Evolutionary conservation across 2,888 invertebrate species (phyloP), one percentile per base, ranked within the genome.

Genomic region (Torymus tubicola): DNA sequence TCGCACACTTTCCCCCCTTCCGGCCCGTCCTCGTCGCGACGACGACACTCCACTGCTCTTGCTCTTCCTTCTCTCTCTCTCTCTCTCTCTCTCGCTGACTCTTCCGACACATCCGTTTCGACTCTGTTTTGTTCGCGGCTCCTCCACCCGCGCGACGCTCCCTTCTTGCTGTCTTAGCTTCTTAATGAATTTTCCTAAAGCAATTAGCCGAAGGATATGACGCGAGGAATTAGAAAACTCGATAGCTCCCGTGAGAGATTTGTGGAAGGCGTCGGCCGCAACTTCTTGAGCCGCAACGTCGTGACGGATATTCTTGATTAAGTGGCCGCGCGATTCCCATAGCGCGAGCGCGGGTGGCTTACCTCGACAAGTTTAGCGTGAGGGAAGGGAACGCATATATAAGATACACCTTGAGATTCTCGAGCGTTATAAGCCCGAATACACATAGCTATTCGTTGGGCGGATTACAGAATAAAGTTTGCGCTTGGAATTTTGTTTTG

Each of bases 101-200:
- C 31, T 57, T 16, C n/a, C 64, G 55, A 31, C 13, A 16, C 5
- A 67, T 18, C 55, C 69, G 18, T 58, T 61, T 13, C 71, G 42
- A 8, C 71, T 64, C 58, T 74, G 21, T 74, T 50, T 4, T n/a
- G 4, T 13, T 60, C 24, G 50, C 64, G 50, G 12, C 50, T 16
- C 14, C 50, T 16, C 50, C 52, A 60, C 63, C 14, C 14, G 13
- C 12, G 13, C 24, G n/a, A 55, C 16, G 3, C 13, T 21, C 24
- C 65, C 52, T 4, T 31, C 31, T 5, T 58, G 31, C 69, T 68
- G 70, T 69, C 84, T 82, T 82, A 55, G 71, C 80, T 85, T 87
- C 87, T 86, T 88, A 87, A 89, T 90, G 89, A 88, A 89, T 89
- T 88, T 87, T 84, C 86, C 85, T 82, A 84, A 89, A 85, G 84